Percentiles rank a stretch among this genome's conserved stretches.
Evolutionary conservation across 2,797 vertebrate genomes (phyloP).

Genomic region (Valencia hispanica): DNA sequence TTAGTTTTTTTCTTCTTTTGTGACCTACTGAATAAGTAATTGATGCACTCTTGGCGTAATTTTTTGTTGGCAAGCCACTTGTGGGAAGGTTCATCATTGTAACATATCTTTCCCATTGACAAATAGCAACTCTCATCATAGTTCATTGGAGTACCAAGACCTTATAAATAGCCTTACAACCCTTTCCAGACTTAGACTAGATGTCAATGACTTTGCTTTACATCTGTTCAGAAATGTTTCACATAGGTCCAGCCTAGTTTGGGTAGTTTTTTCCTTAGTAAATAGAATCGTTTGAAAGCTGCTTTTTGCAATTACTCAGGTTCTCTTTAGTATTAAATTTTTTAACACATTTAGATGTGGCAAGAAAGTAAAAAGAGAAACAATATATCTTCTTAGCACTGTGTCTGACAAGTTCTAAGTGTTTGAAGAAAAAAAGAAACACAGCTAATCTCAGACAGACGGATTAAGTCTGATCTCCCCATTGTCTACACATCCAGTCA

Average conservation of each 20-base stretch:
- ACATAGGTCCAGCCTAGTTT: background rate
- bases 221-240: background rate
- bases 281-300: background rate
- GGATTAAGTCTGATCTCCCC: conserved; percentile 23
- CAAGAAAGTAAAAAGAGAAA: background rate
- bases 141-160: background rate
- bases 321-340: background rate
- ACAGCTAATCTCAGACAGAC: conserved; percentile 28
- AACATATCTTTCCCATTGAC: background rate
- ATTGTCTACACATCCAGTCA: conserved; percentile 52
- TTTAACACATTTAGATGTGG: background rate
- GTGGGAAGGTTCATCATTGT: background rate
- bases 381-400: background rate
- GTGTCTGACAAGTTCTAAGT: conserved; percentile 13
- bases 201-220: no score
- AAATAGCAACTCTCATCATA: background rate
- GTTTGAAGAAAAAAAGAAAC: conserved; percentile 35
- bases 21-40: background rate
- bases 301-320: background rate
- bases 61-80: no score
- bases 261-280: background rate
- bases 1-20: background rate
- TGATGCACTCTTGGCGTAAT: background rate
- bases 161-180: background rate
- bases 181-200: no score